phyloP scores from a whole-genome alignment of 2,888 invertebrate species.

The Cotesia congregata region DNA sequence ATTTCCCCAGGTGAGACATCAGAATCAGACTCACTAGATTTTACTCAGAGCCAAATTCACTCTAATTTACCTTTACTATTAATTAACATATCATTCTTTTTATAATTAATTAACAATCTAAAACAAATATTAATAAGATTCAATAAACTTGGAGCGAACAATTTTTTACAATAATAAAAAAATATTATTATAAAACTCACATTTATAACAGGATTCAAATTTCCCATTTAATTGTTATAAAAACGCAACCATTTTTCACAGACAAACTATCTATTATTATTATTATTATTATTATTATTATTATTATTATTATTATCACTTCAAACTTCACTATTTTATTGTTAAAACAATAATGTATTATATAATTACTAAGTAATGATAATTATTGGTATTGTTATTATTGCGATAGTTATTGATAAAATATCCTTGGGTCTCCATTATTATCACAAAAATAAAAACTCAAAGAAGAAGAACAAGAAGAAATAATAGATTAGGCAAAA shows the following conservation, averaged over 20 bases:
- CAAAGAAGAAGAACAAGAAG: background rate
- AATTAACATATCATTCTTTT: background rate
- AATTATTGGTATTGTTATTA: background rate
- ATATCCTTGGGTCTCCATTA: slow-evolving; percentile 10
- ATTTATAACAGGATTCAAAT: background rate
- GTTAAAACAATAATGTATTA: background rate
- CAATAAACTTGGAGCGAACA: background rate
- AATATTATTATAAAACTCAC: background rate
- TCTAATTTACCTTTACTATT: slow-evolving; percentile 6
- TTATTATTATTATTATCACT: background rate
- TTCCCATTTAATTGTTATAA: background rate
- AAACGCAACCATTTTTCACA: background rate
- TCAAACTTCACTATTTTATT: background rate
- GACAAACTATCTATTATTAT: background rate
- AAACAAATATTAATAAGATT: too few relatives aligned
- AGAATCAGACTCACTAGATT: background rate
- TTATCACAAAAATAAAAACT: slow-evolving; percentile 11
- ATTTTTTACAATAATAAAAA: background rate
- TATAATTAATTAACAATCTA: too few relatives aligned
- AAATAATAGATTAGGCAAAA: slow-evolving; percentile 36
- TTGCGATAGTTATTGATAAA: background rate
- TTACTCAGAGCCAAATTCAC: background rate
- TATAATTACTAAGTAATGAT: slow-evolving; percentile 1
- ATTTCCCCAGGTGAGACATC: slow-evolving; percentile 27
- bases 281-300: too few relatives aligned